Percentiles rank a stretch among this genome's conserved stretches.
Evolutionary conservation across 2,888 invertebrate species (phyloP).

Genomic region (Homarus gammarus): DNA sequence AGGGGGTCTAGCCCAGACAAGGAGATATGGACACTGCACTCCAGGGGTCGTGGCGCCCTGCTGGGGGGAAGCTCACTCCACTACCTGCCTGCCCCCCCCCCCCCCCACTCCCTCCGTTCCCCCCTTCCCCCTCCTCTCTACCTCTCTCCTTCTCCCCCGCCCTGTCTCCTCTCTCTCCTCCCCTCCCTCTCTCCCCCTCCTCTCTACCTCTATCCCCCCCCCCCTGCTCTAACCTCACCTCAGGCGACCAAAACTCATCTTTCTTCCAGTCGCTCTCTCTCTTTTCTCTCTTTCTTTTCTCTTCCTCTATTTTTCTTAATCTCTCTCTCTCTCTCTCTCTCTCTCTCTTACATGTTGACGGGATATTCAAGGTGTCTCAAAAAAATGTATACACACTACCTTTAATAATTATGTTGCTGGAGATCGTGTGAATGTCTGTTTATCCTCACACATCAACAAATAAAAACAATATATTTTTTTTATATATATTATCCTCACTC

Average conservation of each 20-base stretch:
- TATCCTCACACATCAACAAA: too few relatives aligned
- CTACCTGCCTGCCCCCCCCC: constrained; percentile 3
- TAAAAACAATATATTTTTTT: too few relatives aligned
- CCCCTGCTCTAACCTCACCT: neutral
- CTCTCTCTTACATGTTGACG: too few relatives aligned
- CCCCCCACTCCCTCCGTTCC: neutral
- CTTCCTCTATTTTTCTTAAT: too few relatives aligned
- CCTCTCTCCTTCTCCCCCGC: neutral
- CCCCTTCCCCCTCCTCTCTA: neutral
- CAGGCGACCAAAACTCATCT: too few relatives aligned
- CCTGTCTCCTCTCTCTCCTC: neutral
- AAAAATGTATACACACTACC: too few relatives aligned
- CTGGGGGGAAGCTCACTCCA: constrained; percentile 48
- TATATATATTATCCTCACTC: too few relatives aligned
- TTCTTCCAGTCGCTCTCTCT: too few relatives aligned
- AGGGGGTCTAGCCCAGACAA: constrained; percentile 52
- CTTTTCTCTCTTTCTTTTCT: neutral
- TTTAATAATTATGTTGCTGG: too few relatives aligned
- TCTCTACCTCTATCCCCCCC: too few relatives aligned
- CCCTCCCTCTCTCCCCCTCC: neutral
- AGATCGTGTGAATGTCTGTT: too few relatives aligned
- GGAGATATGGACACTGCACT: constrained; percentile 55
- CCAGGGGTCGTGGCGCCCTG: constrained; percentile 39
- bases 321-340: neutral
- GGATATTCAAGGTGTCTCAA: too few relatives aligned